Evolutionary conservation across 1,140 invertebrate genomes (phyloP).

Genomic region (Bombyx mandarina): DNA sequence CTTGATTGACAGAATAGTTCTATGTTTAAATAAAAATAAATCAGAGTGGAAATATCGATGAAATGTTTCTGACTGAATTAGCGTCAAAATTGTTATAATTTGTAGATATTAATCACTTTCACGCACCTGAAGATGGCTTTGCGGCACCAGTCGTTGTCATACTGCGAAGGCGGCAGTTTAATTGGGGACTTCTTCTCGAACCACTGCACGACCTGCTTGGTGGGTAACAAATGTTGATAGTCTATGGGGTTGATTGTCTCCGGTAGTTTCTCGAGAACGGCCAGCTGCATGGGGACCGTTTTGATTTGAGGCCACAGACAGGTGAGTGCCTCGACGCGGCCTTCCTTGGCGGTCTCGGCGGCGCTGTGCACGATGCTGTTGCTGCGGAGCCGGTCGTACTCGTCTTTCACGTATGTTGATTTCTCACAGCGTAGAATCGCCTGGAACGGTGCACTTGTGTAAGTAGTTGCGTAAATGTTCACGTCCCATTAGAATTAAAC

Average conservation of each 20-base stretch:
- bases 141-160: slow-evolving; percentile 78
- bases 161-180: slow-evolving; percentile 59
- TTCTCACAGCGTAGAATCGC: slow-evolving; percentile 59
- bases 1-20: too few species aligned
- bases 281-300: slow-evolving; percentile 77
- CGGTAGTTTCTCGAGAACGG: slow-evolving; percentile 82
- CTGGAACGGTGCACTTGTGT: slow-evolving; percentile 22
- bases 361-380: slow-evolving; percentile 57
- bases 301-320: slow-evolving; percentile 76
- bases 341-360: slow-evolving; percentile 75
- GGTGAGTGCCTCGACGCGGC: slow-evolving; percentile 79
- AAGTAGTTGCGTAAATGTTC: too few species aligned
- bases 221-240: slow-evolving; percentile 78
- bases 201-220: slow-evolving; percentile 48
- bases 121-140: slow-evolving; percentile 69
- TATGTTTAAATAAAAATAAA: too few species aligned
- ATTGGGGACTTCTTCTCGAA: slow-evolving; percentile 68
- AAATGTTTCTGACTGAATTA: too few species aligned
- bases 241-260: slow-evolving; percentile 80
- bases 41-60: too few species aligned
- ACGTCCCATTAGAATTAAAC: too few species aligned
- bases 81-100: too few species aligned
- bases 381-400: slow-evolving; percentile 68
- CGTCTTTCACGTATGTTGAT: slow-evolving; percentile 71
- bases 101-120: too few species aligned